phyloP scores from a whole-genome alignment of 2,888 invertebrate genomes.

The Metallyticus violacea region DNA sequence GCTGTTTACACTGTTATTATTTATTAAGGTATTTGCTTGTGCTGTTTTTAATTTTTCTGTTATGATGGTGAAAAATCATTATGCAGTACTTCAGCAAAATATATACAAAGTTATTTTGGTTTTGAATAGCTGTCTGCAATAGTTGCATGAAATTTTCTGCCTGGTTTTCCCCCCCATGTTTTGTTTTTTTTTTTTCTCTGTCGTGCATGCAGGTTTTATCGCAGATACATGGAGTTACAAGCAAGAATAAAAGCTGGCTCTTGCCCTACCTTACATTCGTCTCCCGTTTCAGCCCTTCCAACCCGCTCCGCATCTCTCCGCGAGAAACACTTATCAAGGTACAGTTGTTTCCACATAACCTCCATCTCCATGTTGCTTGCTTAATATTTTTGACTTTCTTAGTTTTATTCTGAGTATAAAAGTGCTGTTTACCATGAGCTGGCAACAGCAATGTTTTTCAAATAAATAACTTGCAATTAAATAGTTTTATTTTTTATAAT shows the following conservation, averaged over 20 bases:
- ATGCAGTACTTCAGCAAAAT: not conserved
- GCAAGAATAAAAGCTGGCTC: slow-evolving; percentile 85
- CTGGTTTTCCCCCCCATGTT: slow-evolving; percentile 18
- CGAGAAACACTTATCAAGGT: slow-evolving; percentile 47
- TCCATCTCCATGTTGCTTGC: not conserved
- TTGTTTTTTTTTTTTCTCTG: slow-evolving; percentile 22
- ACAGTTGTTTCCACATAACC: slow-evolving; percentile 22
- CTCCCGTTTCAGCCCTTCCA: slow-evolving; percentile 44
- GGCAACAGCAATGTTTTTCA: not conserved
- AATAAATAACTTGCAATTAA: too few species aligned
- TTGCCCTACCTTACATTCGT: slow-evolving; percentile 62
- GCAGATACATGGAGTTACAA: slow-evolving; percentile 82
- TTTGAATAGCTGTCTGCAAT: not conserved
- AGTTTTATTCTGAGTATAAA: not conserved
- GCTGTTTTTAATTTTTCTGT: not conserved
- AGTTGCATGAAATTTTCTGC: slow-evolving; percentile 11
- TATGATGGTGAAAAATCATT: not conserved
- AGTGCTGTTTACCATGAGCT: not conserved
- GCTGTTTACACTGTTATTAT: not conserved
- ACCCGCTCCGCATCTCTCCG: slow-evolving; percentile 61
- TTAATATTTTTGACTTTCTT: too few species aligned
- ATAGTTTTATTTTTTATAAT: too few species aligned
- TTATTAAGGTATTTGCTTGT: not conserved
- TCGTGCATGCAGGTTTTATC: slow-evolving; percentile 71
- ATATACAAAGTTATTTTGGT: not conserved